Conservation (phyloP, 2,797 vertebrate species). For the Thunnus albacares region DNA sequence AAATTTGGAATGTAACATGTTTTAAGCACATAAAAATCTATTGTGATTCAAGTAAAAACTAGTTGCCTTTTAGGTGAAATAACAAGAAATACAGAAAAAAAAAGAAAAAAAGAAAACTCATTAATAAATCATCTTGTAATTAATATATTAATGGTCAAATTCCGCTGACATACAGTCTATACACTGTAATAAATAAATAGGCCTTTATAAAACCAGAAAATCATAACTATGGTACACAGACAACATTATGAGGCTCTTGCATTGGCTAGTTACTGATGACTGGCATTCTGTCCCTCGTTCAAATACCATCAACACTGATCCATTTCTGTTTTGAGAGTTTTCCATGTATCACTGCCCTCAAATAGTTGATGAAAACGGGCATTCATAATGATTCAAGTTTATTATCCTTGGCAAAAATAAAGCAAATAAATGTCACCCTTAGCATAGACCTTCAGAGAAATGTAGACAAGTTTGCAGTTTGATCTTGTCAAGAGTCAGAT, state of each 20-base stretch:
- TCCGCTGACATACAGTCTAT: constrained; percentile 5
- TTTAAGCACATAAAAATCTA: neutral
- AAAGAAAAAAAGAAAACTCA: neutral
- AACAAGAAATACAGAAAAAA: neutral
- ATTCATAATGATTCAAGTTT: constrained; percentile 17
- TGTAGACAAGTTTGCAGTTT: neutral
- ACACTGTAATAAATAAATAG: constrained; percentile 30
- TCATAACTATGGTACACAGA: neutral
- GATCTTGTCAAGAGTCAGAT: neutral
- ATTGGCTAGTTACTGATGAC: neutral
- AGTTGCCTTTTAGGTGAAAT: neutral
- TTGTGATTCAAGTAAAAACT: neutral
- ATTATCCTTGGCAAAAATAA: neutral
- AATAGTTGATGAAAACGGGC: neutral
- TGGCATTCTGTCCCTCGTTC: neutral
- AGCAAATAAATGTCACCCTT: neutral
- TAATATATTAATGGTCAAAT: neutral
- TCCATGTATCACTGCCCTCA: neutral
- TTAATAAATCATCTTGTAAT: neutral
- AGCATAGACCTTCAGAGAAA: neutral
- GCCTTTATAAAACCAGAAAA: neutral
- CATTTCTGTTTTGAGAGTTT: neutral
- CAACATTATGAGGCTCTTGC: neutral
- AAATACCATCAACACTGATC: neutral
- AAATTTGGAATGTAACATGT: no score